Evolutionary conservation across 2,113 vertebrate genomes (phyloP).

Genomic region (Rattus norvegicus): GRCr8 NC_086024.1:122187001-122187500

Average conservation of each 20-base stretch:
- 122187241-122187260: neutral
- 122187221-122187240: neutral
- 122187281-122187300: conserved; percentile 11
- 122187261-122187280: conserved; percentile 19
- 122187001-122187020: conserved; percentile 37
- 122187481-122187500: neutral
- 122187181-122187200: conserved; percentile 4
- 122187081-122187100: conserved; percentile 51
- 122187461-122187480: conserved; percentile 47
- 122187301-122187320: conserved; percentile 52
- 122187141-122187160: conserved; percentile 32
- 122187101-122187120: conserved; percentile 34
- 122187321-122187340: neutral
- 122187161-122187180: conserved; percentile 1
- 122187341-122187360: neutral
- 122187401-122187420: conserved; percentile 28
- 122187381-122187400: neutral
- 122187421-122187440: conserved; percentile 21
- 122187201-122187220: neutral
- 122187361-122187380: neutral
- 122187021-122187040: neutral
- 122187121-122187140: conserved; percentile 50
- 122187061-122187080: conserved; percentile 25
- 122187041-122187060: conserved; percentile 8
- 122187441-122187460: neutral